These are phyloP conservation scores for Branchellion lobata DNA, from an alignment of 2,888 invertebrate species.

Conservation along the genomic window DNA sequence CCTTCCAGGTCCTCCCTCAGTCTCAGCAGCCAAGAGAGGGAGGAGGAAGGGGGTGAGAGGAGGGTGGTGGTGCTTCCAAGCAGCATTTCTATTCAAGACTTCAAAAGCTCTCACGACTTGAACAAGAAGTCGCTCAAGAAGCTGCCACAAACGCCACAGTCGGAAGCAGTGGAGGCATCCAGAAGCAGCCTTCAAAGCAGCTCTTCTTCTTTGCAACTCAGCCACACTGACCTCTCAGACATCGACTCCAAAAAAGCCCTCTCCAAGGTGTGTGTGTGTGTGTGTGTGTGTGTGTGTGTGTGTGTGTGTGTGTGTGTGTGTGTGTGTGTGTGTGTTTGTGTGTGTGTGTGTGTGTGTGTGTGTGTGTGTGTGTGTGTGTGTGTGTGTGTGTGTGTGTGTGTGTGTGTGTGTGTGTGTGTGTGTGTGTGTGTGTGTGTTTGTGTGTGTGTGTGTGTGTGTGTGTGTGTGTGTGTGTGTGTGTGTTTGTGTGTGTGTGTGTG, in stretches of 20 bases:
- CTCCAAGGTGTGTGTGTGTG: conserved; percentile 28
- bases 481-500: too few relatives aligned
- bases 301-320: too few relatives aligned
- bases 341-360: too few relatives aligned
- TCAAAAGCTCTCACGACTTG: neutral
- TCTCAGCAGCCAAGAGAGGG: neutral
- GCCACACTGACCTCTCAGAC: conserved; percentile 32
- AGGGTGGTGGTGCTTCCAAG: neutral
- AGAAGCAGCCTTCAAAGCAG: conserved; percentile 10
- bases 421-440: too few relatives aligned
- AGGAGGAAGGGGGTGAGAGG: neutral
- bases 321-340: too few relatives aligned
- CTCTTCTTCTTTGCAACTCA: conserved; percentile 1
- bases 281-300: neutral
- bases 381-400: too few relatives aligned
- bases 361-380: too few relatives aligned
- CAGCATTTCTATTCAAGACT: conserved; percentile 11
- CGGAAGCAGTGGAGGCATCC: neutral
- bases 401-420: too few relatives aligned
- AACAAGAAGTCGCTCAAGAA: neutral
- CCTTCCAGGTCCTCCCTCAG: neutral
- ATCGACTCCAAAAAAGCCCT: conserved; percentile 37
- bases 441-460: too few relatives aligned
- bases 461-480: too few relatives aligned
- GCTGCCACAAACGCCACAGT: neutral